phyloP scores from a whole-genome alignment of 2,888 invertebrate genomes.

The Clusia tigrina region DNA sequence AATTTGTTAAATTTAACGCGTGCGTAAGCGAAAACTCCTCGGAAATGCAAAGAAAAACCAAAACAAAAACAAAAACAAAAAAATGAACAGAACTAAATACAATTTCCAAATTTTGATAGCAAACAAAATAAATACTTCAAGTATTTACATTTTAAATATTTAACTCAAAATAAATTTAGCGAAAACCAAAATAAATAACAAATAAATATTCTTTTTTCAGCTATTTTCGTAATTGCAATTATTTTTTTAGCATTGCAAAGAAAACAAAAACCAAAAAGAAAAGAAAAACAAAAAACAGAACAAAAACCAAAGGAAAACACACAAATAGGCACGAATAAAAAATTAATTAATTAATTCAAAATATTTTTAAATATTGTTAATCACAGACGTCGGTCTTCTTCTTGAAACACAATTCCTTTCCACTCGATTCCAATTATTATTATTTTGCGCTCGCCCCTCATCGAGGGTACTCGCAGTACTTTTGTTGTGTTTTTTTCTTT shows the following conservation, averaged over 20 bases:
- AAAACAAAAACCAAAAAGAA: constrained; percentile 7
- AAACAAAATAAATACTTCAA: constrained; percentile 34
- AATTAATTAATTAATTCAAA: not conserved
- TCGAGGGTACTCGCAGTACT: too few relatives aligned
- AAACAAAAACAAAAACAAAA: not conserved
- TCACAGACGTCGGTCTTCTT: too few relatives aligned
- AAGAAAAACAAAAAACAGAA: constrained; percentile 8
- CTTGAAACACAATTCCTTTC: too few relatives aligned
- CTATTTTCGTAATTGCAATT: not conserved
- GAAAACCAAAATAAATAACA: constrained; percentile 18
- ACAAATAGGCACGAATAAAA: not conserved
- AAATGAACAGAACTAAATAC: not conserved
- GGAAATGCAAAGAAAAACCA: not conserved
- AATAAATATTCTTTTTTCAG: not conserved
- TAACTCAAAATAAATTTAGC: not conserved
- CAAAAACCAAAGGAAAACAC: not conserved
- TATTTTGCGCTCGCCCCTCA: too few relatives aligned
- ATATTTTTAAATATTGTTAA: not conserved
- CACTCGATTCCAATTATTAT: too few relatives aligned
- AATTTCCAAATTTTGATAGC: constrained; percentile 13
- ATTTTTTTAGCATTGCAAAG: not conserved
- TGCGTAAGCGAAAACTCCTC: not conserved
- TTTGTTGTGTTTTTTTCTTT: too few relatives aligned
- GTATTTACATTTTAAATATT: constrained; percentile 27
- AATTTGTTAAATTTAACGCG: not conserved